A percentile compares a stretch with the other conserved stretches of the same genome.
phyloP scores from a whole-genome alignment of 2,888 invertebrate species.

The Callimorpha dominula region DNA sequence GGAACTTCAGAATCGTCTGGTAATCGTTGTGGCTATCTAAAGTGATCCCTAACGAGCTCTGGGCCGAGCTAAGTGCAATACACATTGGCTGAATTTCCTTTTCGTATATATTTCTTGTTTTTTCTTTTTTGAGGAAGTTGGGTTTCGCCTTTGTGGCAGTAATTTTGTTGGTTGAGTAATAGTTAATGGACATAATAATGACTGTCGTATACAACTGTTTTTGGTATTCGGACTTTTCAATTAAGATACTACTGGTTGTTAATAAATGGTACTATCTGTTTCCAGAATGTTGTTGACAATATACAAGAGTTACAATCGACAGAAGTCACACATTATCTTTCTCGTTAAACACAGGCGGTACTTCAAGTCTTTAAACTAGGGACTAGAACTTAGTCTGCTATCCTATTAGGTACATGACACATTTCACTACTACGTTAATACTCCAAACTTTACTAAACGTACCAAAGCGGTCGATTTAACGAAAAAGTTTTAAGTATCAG shows the following conservation, averaged over 20 bases:
- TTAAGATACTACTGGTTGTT: too few species aligned
- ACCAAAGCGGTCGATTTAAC: too few species aligned
- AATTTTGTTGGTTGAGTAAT: background rate
- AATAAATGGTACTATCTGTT: too few species aligned
- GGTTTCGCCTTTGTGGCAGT: background rate
- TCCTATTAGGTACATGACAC: background rate
- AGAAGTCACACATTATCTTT: too few species aligned
- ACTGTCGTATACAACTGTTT: background rate
- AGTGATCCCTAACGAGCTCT: slow-evolving; percentile 57
- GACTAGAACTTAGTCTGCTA: background rate
- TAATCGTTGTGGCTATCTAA: slow-evolving; percentile 55
- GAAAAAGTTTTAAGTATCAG: too few species aligned
- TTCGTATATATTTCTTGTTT: slow-evolving; percentile 18
- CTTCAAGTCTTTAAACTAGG: background rate
- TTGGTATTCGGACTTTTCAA: too few species aligned
- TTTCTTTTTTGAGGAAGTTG: slow-evolving; percentile 8
- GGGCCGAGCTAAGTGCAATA: slow-evolving; percentile 38
- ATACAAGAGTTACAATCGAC: too few species aligned
- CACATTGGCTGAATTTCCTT: slow-evolving; percentile 28
- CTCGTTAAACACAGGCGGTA: background rate
- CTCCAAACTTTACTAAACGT: too few species aligned
- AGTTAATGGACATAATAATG: background rate
- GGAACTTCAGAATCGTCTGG: slow-evolving; percentile 50
- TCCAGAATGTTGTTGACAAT: too few species aligned
- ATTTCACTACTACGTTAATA: background rate